A percentile compares a stretch with the other conserved stretches of the same genome.
Evolutionary conservation across 2,113 vertebrate genomes (phyloP).

Genomic region (Promerops cafer): DNA sequence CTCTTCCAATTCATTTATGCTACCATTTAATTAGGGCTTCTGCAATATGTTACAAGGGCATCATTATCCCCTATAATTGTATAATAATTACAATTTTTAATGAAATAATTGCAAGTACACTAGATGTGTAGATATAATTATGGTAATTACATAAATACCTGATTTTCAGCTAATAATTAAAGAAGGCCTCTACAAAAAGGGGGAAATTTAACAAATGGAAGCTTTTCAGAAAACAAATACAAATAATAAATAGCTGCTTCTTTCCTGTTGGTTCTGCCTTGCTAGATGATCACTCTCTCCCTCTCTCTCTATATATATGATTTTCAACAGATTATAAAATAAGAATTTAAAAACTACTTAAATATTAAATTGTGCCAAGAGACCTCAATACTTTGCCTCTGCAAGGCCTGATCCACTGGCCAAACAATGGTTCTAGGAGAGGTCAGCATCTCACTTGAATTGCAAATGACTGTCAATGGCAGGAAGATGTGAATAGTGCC

Average conservation of each 20-base stretch:
- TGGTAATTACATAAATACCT: slow-evolving; percentile 70
- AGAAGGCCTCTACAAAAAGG: slow-evolving; percentile 54
- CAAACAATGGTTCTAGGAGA: background rate
- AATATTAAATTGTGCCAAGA: background rate
- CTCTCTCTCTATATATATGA: background rate
- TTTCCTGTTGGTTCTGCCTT: background rate
- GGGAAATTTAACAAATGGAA: slow-evolving; percentile 51
- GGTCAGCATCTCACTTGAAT: background rate
- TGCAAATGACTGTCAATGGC: background rate
- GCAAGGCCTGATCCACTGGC: background rate
- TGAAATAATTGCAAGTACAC: slow-evolving; percentile 64
- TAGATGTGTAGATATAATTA: slow-evolving; percentile 66
- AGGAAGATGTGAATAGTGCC: background rate
- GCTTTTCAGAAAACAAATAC: slow-evolving; percentile 44
- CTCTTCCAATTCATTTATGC: slow-evolving; percentile 48
- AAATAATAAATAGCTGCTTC: background rate
- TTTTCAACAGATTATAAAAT: background rate
- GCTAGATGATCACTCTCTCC: background rate
- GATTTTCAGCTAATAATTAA: slow-evolving; percentile 66
- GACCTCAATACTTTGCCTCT: background rate
- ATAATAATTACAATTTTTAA: slow-evolving; percentile 66
- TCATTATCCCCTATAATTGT: slow-evolving; percentile 67
- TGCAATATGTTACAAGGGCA: slow-evolving; percentile 50
- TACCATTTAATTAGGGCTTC: slow-evolving; percentile 63
- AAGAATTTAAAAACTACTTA: background rate